A percentile compares a stretch with the other conserved stretches of the same genome.
Evolutionary conservation across 1,140 invertebrate species (phyloP).

Genomic region (Laupala kohalensis): DNA sequence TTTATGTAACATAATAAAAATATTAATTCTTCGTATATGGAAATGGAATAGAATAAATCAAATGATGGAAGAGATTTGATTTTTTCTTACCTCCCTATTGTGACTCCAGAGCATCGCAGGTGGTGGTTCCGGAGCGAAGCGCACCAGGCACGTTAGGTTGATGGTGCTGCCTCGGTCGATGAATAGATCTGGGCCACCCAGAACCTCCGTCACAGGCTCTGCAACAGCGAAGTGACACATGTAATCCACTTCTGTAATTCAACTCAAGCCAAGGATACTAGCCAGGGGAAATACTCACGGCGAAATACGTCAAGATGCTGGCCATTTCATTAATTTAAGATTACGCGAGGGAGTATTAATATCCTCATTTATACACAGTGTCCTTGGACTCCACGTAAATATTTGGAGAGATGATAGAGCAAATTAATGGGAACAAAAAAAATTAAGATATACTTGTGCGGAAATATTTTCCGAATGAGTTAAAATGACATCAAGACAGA

Average conservation of each 20-base stretch:
- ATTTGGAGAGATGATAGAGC: too few relatives aligned
- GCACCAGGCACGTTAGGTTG: conserved; percentile 73
- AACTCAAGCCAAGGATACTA: neutral
- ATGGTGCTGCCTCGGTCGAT: conserved; percentile 78
- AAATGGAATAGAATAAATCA: neutral
- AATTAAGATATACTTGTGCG: too few relatives aligned
- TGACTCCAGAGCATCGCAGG: conserved; percentile 66
- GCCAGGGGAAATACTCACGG: too few relatives aligned
- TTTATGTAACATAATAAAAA: too few relatives aligned
- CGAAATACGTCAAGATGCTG: neutral
- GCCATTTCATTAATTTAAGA: neutral
- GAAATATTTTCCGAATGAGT: too few relatives aligned
- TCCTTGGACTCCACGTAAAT: too few relatives aligned
- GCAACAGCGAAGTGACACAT: too few relatives aligned
- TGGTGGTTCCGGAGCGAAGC: conserved; percentile 67
- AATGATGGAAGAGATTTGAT: neutral
- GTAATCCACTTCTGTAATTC: too few relatives aligned
- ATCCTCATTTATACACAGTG: neutral
- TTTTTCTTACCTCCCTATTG: conserved; percentile 52
- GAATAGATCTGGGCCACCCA: conserved; percentile 65
- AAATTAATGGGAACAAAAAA: too few relatives aligned
- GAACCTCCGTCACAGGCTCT: conserved; percentile 74
- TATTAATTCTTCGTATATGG: too few relatives aligned
- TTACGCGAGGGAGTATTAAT: neutral
- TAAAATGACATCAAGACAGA: too few relatives aligned